phyloP scores from a whole-genome alignment of 2,797 vertebrate genomes.

The Sebastes glaucus region DNA sequence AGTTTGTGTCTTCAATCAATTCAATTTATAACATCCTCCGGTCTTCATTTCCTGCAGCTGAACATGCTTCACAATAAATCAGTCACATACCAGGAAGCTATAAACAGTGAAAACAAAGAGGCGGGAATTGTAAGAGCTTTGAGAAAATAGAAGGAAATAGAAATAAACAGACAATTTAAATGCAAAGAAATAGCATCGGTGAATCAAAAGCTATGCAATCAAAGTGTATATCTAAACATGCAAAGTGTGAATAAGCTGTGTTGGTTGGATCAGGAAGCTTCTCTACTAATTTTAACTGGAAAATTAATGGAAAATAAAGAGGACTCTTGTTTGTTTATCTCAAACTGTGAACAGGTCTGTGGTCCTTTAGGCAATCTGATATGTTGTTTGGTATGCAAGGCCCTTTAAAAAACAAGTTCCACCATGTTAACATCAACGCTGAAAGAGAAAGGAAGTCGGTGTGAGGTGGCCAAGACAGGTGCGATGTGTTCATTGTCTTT shows the following conservation, averaged over 20 bases:
- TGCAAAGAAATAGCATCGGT: not conserved
- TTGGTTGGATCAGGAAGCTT: not conserved
- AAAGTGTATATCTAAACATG: not conserved
- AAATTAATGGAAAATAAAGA: slow-evolving; percentile 28
- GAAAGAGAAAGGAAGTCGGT: not conserved
- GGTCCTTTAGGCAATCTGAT: slow-evolving; percentile 3
- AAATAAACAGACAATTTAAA: not conserved
- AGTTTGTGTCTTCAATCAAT: not conserved
- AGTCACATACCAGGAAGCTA: not conserved
- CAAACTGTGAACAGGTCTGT: not conserved
- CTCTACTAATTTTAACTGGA: not conserved
- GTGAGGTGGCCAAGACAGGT: slow-evolving; percentile 37
- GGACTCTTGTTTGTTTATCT: slow-evolving; percentile 9
- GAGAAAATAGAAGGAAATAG: not conserved
- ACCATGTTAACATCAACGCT: slow-evolving; percentile 12
- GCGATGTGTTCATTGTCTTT: slow-evolving; percentile 35
- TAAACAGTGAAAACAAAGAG: not conserved
- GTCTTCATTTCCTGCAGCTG: not conserved
- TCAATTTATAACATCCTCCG: not conserved
- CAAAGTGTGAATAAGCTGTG: not conserved
- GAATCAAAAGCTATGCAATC: not conserved
- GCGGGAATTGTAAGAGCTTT: not conserved
- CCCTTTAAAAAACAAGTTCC: slow-evolving; percentile 14
- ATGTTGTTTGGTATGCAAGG: not conserved
- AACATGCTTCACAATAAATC: not conserved